Percentiles rank a stretch among this genome's conserved stretches.
Evolutionary conservation across 2,888 invertebrate genomes (phyloP).

Genomic region (Lasius fuliginosus): DNA sequence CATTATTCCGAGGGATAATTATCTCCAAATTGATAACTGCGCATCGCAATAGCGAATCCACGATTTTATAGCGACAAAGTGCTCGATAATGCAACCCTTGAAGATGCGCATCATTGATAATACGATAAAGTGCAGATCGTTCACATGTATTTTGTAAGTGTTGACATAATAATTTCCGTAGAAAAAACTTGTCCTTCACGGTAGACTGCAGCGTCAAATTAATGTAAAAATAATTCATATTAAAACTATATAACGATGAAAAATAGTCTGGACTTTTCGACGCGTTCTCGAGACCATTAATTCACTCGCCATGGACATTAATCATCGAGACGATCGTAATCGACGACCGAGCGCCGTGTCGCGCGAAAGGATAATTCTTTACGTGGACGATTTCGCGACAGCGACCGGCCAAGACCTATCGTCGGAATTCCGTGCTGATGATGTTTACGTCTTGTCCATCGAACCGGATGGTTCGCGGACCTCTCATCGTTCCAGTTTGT

Average conservation of each 20-base stretch:
- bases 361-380: conserved; percentile 80
- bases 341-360: conserved; percentile 72
- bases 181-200: not conserved
- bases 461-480: conserved; percentile 40
- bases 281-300: conserved; percentile 5
- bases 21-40: not conserved
- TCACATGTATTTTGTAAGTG: conserved; percentile 35
- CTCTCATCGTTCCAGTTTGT: conserved; percentile 62
- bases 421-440: conserved; percentile 55
- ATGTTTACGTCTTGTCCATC: conserved; percentile 54
- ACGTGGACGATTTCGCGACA: conserved; percentile 77
- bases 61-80: not conserved
- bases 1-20: conserved; percentile 11
- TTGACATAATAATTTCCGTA: conserved; percentile 11
- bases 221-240: not conserved
- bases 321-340: conserved; percentile 38
- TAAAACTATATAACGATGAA: not conserved
- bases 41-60: not conserved
- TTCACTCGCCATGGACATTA: conserved; percentile 37
- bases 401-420: conserved; percentile 63
- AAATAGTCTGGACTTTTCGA: not conserved
- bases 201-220: not conserved
- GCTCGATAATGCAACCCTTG: not conserved
- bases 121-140: conserved; percentile 2
- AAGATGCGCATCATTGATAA: conserved; percentile 28